These are phyloP conservation scores for Drosophila arizonae DNA, from an alignment of 1,140 invertebrate genomes.

Conservation along the genomic window DNA sequence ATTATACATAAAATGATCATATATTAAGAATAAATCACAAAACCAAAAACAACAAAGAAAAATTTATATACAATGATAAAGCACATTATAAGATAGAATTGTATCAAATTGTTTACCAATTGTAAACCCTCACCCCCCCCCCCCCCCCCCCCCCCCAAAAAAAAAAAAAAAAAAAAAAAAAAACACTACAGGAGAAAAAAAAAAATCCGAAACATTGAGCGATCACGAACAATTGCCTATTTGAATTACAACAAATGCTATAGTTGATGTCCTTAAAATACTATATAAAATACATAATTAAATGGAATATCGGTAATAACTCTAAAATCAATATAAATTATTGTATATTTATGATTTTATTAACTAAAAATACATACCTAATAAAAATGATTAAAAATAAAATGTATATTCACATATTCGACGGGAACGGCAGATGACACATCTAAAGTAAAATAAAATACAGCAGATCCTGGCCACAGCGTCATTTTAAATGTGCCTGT, in stretches of 20 bases:
- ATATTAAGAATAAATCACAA: constrained; percentile 8
- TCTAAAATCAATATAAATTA: constrained; percentile 50
- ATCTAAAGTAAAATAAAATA: no score
- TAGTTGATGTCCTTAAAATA: constrained; percentile 53
- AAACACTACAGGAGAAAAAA: constrained; percentile 4
- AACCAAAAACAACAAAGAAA: constrained; percentile 12
- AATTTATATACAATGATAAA: constrained; percentile 3
- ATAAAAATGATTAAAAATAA: constrained; percentile 57
- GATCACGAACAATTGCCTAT: constrained; percentile 30
- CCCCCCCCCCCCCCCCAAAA: constrained; percentile 7
- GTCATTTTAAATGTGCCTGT: no score
- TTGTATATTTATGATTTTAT: constrained; percentile 67
- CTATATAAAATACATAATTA: constrained; percentile 33
- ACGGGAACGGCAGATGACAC: no score
- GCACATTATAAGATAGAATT: constrained; percentile 21
- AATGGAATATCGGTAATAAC: constrained; percentile 43
- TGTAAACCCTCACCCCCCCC: constrained; percentile 5
- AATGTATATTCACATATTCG: background rate
- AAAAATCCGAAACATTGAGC: constrained; percentile 7
- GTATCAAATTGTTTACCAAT: constrained; percentile 33
- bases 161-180: constrained; percentile 12
- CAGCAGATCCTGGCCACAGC: no score
- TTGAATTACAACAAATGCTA: constrained; percentile 40
- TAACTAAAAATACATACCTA: constrained; percentile 56
- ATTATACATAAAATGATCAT: constrained; percentile 18